Evolutionary conservation across 1,140 invertebrate genomes (phyloP), one percentile per base, ranked within the genome.

Genomic region (Bombus pyrosoma): DNA sequence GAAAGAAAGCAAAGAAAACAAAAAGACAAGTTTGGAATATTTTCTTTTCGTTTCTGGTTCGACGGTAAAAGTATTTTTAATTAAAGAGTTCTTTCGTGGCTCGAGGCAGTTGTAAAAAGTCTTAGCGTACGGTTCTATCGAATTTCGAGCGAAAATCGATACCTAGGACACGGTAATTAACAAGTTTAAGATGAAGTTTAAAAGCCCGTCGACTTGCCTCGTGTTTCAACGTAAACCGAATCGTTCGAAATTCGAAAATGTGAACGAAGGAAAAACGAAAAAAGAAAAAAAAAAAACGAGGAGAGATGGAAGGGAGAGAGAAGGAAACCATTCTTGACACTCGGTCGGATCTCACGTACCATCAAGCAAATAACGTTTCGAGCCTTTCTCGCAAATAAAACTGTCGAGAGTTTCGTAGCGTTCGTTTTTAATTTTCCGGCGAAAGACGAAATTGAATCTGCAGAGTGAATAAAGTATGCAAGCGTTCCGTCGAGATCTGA

Each of bases 111-210:
- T 85, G 76, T 80, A 85, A 80, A 85, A 69, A 85, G 76, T 79
- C 41, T 79, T 64, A 34, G 39, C n/a, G 25, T 41, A 28, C 39
- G 37, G 77, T 80, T 85, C 77, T 85, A 85, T 85, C 83, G 83
- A 85, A 85, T 85, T 85, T 85, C 57, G 76, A 85, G 68, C 66
- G 83, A 79, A 80, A 79, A 85, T 85, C 83, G 83, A 85, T 85
- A 53, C 39, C 41, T 3, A 57, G 28, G 53, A 80, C 68, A 85
- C 68, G 34, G 68, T 85, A 85, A 85, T 85, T 85, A 85, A 85
- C 83, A 85, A 85, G 83, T 85, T 85, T 85, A 77, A 85, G 68
- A 59, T 72, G 41, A 85, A 85, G 77, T 85, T 85, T 85, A 73
- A 84, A 57, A 84, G 66, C 83, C 79, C 41, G 83, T 72, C 34